Percentiles rank a stretch among this genome's conserved stretches.
Conservation (phyloP, 2,888 invertebrate species). For the Polyommatus iphigenia region DNA sequence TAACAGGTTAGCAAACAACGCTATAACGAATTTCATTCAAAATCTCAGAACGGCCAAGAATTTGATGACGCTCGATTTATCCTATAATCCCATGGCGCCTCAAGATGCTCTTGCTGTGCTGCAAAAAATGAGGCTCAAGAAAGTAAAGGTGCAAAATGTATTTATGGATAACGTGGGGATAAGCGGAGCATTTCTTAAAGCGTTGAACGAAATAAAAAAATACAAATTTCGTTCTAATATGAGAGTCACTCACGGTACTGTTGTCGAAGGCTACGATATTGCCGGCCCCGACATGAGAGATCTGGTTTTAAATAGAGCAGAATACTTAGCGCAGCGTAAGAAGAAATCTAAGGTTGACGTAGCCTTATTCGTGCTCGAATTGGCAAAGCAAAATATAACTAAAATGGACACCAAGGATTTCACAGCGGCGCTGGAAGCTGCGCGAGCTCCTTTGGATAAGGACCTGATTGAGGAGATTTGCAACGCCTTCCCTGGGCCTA, state of each 20-base stretch:
- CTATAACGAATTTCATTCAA: conserved; percentile 45
- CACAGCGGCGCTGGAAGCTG: conserved; percentile 38
- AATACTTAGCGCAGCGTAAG: conserved; percentile 46
- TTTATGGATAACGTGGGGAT: conserved; percentile 52
- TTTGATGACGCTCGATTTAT: conserved; percentile 53
- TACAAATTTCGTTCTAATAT: conserved; percentile 44
- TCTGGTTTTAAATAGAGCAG: conserved; percentile 50
- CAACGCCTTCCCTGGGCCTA: conserved; percentile 48
- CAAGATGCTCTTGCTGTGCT: conserved; percentile 49
- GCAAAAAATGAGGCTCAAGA: conserved; percentile 40
- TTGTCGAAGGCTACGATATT: conserved; percentile 40
- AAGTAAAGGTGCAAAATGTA: conserved; percentile 48
- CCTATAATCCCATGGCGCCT: conserved; percentile 52
- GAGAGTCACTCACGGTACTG: conserved; percentile 48
- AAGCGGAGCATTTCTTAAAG: conserved; percentile 46
- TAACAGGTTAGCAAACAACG: conserved; percentile 53
- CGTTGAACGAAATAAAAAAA: conserved; percentile 42
- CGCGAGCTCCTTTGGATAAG: conserved; percentile 46
- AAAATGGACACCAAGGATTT: conserved; percentile 46
- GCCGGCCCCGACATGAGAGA: conserved; percentile 45
- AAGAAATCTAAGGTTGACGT: conserved; percentile 51
- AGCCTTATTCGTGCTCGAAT: conserved; percentile 45
- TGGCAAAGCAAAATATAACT: conserved; percentile 45
- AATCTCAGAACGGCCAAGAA: conserved; percentile 50
- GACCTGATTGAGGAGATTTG: conserved; percentile 49